phyloP scores from a whole-genome alignment of 2,888 invertebrate genomes.

The Ferrisia virgata region DNA sequence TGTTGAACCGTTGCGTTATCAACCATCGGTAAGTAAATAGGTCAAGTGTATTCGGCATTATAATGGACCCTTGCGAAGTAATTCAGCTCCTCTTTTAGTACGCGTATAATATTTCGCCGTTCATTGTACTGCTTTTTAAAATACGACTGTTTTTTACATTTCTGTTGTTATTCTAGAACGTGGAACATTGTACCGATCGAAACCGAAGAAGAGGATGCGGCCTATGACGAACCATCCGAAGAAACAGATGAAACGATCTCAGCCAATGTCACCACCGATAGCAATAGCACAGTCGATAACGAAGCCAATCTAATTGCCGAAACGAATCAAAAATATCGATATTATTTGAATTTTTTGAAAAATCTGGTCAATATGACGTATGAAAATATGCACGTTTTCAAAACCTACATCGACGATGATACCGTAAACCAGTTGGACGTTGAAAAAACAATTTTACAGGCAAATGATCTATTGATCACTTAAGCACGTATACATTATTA shows the following conservation, averaged over 20 bases:
- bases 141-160: no score
- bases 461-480: conserved; percentile 15
- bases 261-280: neutral
- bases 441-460: conserved; percentile 47
- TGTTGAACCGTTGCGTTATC: no score
- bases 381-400: conserved; percentile 53
- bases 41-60: no score
- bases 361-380: conserved; percentile 55
- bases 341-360: conserved; percentile 55
- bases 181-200: neutral
- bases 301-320: neutral
- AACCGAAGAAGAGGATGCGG: neutral
- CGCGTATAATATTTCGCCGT: no score
- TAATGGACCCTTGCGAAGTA: no score
- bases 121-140: no score
- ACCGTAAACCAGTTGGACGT: conserved; percentile 50
- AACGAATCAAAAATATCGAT: conserved; percentile 52
- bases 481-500: neutral
- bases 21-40: no score
- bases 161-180: neutral
- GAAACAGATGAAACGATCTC: neutral
- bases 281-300: neutral
- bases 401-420: conserved; percentile 53
- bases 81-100: no score
- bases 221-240: neutral